Base-by-base conservation (phyloP, 2,888 invertebrate genomes). In the Sepiola atlantica region DNA sequence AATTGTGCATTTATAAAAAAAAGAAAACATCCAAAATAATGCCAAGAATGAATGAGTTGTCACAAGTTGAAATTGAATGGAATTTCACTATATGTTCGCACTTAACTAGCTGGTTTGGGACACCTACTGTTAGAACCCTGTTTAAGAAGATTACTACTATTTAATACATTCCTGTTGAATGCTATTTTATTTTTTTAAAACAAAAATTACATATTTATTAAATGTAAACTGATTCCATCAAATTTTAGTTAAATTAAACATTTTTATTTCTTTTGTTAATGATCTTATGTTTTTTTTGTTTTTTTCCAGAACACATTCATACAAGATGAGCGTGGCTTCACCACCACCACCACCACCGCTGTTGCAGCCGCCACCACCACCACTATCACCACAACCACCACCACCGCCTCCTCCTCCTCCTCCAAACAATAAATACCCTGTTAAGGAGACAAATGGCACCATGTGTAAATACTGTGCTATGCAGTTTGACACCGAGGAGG, bases 401-500 rank as follows among this genome's bases (percentile, higher is more conserved):
- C 35, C 92, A 3, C 77, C 77, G 16, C 77, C 77, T n/a, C 77
- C 77, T 77, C n/a, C 77, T 77, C n/a, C 77, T 32, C n/a, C 24
- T n/a, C 93, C 93, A 35, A 93, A 90, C 10, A 93, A 55, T 55
- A 61, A 91, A 35, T 94, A 94, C 18, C 92, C 95, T n/a, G 95
- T 96, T 28, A 95, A 96, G 94, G 96, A 96, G n/a, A 95, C 95
- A 35, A 96, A 96, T 1, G 95, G 96, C 35, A 96, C 95, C 94
- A 96, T 96, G 96, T 96, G 96, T 94, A 94, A 96, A 24, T 96
- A 95, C 94, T 96, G 96, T 95, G 96, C 96, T 8, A 95, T 95
- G 91, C 96, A 96, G 95, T 96, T 96, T 94, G 95, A 96, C 35
- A 94, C 35, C 2, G 92, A 92, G 92, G 92, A 92, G 35, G 92